Evolutionary conservation across 2,888 invertebrate genomes (phyloP).

Genomic region (Eilema caniola): DNA sequence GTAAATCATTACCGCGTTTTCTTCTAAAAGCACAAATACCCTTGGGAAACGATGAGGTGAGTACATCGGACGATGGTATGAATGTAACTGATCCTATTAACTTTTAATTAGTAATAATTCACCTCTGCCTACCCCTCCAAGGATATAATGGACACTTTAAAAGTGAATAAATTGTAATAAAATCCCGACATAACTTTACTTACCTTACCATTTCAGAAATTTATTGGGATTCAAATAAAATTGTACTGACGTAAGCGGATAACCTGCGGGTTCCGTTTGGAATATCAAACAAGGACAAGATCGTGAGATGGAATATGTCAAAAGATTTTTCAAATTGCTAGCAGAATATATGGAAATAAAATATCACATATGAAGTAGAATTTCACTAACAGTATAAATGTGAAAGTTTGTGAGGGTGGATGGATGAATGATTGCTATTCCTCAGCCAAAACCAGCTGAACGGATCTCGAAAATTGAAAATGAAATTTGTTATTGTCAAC

Average conservation of each 20-base stretch:
- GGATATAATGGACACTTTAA: background rate
- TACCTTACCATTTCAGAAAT: conserved; percentile 20
- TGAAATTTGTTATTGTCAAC: too few relatives aligned
- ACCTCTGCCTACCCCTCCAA: background rate
- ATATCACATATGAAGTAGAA: background rate
- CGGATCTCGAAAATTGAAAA: too few relatives aligned
- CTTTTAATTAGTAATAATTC: background rate
- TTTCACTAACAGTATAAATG: background rate
- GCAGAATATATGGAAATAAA: background rate
- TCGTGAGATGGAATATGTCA: background rate
- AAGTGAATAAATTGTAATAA: background rate
- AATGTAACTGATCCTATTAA: background rate
- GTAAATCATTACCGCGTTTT: background rate
- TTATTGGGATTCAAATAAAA: conserved; percentile 12
- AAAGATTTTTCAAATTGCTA: background rate
- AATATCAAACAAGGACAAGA: conserved; percentile 7
- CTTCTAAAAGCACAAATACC: background rate
- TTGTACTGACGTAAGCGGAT: conserved; percentile 10
- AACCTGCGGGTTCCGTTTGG: conserved; percentile 3
- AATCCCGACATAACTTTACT: background rate
- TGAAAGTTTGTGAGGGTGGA: background rate
- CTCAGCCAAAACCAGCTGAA: too few relatives aligned
- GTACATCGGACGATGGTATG: too few relatives aligned
- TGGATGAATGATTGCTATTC: background rate
- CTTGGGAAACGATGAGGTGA: too few relatives aligned